Evolutionary conservation across 2,797 vertebrate species (phyloP), one percentile per base, ranked within the genome.

Genomic region (Betta splendens): DNA sequence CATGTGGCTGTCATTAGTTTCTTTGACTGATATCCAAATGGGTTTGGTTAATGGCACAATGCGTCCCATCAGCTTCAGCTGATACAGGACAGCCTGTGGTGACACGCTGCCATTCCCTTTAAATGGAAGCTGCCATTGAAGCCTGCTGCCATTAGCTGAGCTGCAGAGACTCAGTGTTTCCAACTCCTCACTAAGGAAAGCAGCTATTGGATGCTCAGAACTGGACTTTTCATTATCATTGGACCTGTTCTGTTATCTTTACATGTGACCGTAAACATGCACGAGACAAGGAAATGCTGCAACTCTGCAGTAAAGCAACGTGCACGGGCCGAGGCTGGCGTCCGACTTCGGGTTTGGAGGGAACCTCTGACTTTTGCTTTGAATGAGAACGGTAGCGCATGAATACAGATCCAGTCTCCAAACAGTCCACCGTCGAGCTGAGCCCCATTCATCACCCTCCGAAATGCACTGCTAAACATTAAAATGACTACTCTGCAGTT

Each of bases 381-480:
- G 26, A 61, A 37, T 35, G 31, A 53, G 21, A 32, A 32, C n/a
- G n/a, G n/a, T n/a, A n/a, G 25, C 49, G 26, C 56, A 38, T 39
- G 31, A 54, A 38, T 31, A 52, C 42, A 65, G 47, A 44, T 36
- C 9, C 11, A 22, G 38, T 55, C 25, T 43, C 42, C 10, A 40
- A 31, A 64, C 49, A 22, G 37, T 12, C 42, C 17, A 3, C 25
- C 51, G 38, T 54, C 51, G 22, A 44, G 47, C 31, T 53, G 20
- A 10, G 10, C 25, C 9, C 35, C 4, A 47, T 46, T 42, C 4
- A 48, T 65, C 51, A 67, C 28, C 31, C 29, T 23, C 40, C 39
- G 17, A 12, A 31, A 58, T 49, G 32, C 32, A 48, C 40, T 39
- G 52, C 40, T 51, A 23, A 47, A 63, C 37, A 22, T 32, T 38